phyloP scores from a whole-genome alignment of 2,113 vertebrate genomes.

The Passer montanus region DNA sequence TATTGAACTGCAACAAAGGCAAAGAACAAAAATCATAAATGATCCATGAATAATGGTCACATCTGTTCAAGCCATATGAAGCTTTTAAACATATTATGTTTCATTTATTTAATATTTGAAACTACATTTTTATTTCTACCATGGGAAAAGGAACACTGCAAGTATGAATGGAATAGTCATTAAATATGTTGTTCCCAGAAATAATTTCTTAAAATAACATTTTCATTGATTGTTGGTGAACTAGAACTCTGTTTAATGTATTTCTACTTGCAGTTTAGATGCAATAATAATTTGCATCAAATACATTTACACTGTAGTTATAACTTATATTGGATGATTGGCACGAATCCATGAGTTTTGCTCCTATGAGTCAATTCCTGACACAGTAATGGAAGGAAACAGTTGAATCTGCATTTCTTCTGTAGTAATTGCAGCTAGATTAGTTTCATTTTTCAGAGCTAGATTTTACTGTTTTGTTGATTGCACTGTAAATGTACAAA shows the following conservation, averaged over 20 bases:
- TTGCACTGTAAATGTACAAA: background rate
- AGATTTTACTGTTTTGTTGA: background rate
- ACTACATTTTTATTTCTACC: background rate
- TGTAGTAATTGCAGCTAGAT: background rate
- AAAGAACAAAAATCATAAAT: background rate
- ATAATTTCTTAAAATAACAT: background rate
- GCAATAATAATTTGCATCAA: background rate
- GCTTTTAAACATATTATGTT: background rate
- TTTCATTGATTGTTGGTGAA: background rate
- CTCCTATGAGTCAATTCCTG: background rate
- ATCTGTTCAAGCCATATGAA: background rate
- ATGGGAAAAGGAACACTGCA: background rate
- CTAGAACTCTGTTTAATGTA: background rate
- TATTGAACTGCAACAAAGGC: background rate
- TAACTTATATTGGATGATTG: background rate
- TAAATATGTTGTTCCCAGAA: background rate
- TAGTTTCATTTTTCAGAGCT: background rate
- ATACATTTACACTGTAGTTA: background rate
- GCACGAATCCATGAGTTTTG: background rate
- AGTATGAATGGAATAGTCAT: background rate
- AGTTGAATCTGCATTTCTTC: background rate
- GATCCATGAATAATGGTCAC: background rate
- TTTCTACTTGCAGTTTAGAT: background rate
- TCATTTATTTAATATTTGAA: background rate
- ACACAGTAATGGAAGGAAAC: background rate